These are phyloP conservation scores for Parus major DNA, from an alignment of 2,113 vertebrate species.

Conservation along the genomic window DNA sequence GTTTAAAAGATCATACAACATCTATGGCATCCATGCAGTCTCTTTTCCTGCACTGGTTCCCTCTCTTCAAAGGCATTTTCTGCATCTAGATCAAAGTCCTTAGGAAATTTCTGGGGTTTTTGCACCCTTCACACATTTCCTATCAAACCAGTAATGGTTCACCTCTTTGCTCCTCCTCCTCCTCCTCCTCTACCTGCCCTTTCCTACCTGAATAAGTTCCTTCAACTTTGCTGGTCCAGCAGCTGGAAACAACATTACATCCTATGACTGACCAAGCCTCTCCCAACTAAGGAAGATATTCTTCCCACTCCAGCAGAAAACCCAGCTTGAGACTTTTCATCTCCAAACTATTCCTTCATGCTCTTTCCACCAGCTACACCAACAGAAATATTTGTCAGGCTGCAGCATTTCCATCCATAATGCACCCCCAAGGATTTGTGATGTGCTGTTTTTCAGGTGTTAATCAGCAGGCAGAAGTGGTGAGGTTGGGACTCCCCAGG, in stretches of 20 bases:
- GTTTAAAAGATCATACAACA: background rate
- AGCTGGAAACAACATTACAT: background rate
- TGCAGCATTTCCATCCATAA: background rate
- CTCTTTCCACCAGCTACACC: background rate
- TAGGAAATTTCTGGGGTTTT: background rate
- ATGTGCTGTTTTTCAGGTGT: background rate
- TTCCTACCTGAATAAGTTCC: background rate
- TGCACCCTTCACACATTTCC: background rate
- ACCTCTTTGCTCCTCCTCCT: background rate
- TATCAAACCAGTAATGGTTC: background rate
- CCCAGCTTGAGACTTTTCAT: background rate
- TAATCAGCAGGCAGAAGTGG: background rate
- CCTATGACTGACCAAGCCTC: background rate
- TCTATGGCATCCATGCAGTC: background rate
- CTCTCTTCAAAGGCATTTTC: background rate
- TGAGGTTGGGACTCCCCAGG: background rate
- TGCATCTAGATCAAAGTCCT: background rate
- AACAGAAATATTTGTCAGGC: background rate
- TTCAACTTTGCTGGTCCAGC: background rate
- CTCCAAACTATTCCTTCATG: background rate
- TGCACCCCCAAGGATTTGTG: fast-evolving
- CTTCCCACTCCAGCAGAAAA: background rate
- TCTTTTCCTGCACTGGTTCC: background rate
- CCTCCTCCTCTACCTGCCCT: background rate
- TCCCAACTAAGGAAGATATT: background rate